Percentiles rank a stretch among this genome's conserved stretches.
phyloP scores from a whole-genome alignment of 2,113 vertebrate species.

The Dendropsophus ebraccatus region DNA sequence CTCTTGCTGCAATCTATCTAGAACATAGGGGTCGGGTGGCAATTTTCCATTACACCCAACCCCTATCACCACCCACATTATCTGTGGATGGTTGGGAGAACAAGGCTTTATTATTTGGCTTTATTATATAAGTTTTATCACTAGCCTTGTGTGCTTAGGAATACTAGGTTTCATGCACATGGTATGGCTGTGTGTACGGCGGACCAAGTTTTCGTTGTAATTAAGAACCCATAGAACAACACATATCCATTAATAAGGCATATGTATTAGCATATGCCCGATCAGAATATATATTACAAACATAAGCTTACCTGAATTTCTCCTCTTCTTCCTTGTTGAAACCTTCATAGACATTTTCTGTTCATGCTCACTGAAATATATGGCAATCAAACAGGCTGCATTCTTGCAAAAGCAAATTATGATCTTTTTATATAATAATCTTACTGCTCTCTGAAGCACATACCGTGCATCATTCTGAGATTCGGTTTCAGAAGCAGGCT shows the following conservation, averaged over 20 bases:
- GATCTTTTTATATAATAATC: constrained; percentile 58
- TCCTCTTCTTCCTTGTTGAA: background rate
- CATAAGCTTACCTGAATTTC: background rate
- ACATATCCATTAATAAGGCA: background rate
- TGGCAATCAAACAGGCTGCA: constrained; percentile 42
- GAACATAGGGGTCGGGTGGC: too few species aligned
- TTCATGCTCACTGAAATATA: constrained; percentile 20
- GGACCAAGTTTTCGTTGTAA: too few species aligned
- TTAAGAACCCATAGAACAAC: too few species aligned
- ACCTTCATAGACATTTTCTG: background rate
- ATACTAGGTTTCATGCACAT: too few species aligned
- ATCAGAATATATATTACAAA: background rate
- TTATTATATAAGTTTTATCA: too few species aligned
- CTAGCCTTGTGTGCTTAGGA: too few species aligned
- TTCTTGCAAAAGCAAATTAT: constrained; percentile 54
- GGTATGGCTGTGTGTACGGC: too few species aligned
- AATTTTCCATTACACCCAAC: too few species aligned
- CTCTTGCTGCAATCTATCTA: too few species aligned
- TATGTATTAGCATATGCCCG: background rate
- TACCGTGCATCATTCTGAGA: constrained; percentile 64
- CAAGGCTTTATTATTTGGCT: too few species aligned
- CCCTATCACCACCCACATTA: too few species aligned
- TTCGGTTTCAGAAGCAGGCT: constrained; percentile 71
- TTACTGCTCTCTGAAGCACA: constrained; percentile 71
- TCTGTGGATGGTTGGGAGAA: too few species aligned